These are phyloP conservation scores for Eupleurogrammus muticus DNA, from an alignment of 2,797 vertebrate species.

Conservation along the genomic window DNA sequence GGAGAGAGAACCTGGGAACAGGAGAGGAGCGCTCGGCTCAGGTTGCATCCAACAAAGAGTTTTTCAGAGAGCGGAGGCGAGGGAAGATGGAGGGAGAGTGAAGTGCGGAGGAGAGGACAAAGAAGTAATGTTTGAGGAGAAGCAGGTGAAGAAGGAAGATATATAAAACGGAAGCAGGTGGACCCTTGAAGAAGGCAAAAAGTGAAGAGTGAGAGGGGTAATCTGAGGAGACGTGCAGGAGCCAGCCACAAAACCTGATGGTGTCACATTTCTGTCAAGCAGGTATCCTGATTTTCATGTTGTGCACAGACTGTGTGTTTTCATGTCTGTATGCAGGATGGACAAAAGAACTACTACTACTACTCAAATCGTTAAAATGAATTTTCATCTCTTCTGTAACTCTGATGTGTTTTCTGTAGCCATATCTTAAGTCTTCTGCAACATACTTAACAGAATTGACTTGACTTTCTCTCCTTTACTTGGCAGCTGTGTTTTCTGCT, in stretches of 20 bases:
- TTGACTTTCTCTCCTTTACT: neutral
- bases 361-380: neutral
- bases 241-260: conserved; percentile 14
- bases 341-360: neutral
- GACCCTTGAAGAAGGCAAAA: conserved; percentile 11
- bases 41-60: conserved; percentile 75
- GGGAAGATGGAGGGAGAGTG: conserved; percentile 32
- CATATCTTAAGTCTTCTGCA: neutral
- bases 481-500: neutral
- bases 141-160: conserved; percentile 29
- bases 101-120: conserved; percentile 15
- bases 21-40: conserved; percentile 64
- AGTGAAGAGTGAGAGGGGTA: conserved; percentile 33
- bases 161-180: conserved; percentile 2
- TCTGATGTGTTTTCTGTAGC: neutral
- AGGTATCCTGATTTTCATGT: conserved; percentile 62
- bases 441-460: neutral
- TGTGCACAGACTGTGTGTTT: conserved; percentile 1
- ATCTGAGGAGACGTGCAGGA: conserved; percentile 15
- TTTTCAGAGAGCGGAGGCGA: conserved; percentile 46
- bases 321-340: neutral
- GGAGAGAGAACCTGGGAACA: conserved; percentile 73
- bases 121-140: neutral
- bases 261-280: conserved; percentile 53
- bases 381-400: neutral